Evolutionary conservation across 2,113 vertebrate genomes (phyloP), one percentile per base, ranked within the genome.

Genomic region (Turnix velox): DNA sequence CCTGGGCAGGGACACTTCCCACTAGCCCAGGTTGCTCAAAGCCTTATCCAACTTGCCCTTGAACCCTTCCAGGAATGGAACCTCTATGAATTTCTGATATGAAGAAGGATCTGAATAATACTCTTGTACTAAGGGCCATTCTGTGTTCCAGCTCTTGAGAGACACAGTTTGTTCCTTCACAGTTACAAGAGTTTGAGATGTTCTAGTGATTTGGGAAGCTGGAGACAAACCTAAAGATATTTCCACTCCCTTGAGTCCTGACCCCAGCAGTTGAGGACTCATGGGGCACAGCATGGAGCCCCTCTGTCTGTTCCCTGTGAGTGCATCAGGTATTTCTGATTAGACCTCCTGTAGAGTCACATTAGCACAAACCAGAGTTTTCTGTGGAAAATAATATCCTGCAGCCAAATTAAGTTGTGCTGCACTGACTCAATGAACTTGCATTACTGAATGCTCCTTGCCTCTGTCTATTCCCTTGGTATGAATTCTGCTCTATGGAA

Each of bases 221-320:
- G 54, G 30, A 86, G 43, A 28, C 14, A 82, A 65, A 40, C 7
- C 48, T 14, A 12, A 30, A 35, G n/a, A 24, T 3, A 2, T 51
- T 84, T 69, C 46, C 35, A 24, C 10, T 87, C 30, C 37, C 0
- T 0, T 22, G 43, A 43, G 19, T 30, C 1, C 1, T 0, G 2
- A 12, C 63, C 10, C 24, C 10, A 2, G 46, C 62, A 78, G 66
- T 39, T 1, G 1, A 61, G 31, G 45, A 12, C 48, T 37, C 1
- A 0, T 0, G 11, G 35, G 30, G 7, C 1, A 0, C 46, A 49
- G 10, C 0, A 7, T 72, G 35, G 7, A 1, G 1, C 25, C 93
- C 14, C 31, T 87, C 31, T 2, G 5, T 35, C 61, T 87, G 28
- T 24, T 81, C 62, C 42, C 39, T 22, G 18, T 9, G 17, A 87